These are phyloP conservation scores for Pampus argenteus DNA, from an alignment of 2,797 vertebrate species.

Conservation along the genomic window DNA sequence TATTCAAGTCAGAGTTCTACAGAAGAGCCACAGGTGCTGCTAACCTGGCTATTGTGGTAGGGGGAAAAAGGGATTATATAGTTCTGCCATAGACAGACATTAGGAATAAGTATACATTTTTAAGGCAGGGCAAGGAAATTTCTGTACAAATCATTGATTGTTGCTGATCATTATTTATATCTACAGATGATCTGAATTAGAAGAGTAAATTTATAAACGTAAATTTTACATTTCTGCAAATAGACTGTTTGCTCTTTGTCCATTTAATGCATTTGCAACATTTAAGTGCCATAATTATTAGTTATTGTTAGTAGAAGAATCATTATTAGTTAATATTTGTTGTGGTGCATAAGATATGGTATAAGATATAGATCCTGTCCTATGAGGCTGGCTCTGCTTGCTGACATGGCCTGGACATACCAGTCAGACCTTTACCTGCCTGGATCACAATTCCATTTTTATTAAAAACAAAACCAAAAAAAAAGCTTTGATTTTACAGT, in stretches of 20 bases:
- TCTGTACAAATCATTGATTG: not conserved
- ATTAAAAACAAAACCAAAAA: not conserved
- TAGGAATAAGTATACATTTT: not conserved
- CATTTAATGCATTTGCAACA: not conserved
- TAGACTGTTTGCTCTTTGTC: not conserved
- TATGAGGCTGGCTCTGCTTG: not conserved
- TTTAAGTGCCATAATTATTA: not conserved
- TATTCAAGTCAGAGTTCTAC: conserved; percentile 67
- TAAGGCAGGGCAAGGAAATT: not conserved
- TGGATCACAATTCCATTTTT: not conserved
- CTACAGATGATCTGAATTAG: not conserved
- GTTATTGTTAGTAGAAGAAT: not conserved
- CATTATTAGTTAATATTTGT: not conserved
- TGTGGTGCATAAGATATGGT: not conserved
- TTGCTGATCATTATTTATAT: not conserved
- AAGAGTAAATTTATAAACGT: too few relatives aligned
- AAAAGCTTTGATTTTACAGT: not conserved
- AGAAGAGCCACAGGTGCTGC: conserved; percentile 69
- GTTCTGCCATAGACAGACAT: conserved; percentile 14
- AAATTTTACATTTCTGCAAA: not conserved
- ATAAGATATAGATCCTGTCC: not conserved
- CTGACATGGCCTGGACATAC: not conserved
- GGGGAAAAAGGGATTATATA: not conserved
- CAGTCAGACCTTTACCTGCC: not conserved
- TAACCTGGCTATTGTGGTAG: conserved; percentile 37